phyloP scores from a whole-genome alignment of 2,888 invertebrate genomes.

The Andrena bicolor region DNA sequence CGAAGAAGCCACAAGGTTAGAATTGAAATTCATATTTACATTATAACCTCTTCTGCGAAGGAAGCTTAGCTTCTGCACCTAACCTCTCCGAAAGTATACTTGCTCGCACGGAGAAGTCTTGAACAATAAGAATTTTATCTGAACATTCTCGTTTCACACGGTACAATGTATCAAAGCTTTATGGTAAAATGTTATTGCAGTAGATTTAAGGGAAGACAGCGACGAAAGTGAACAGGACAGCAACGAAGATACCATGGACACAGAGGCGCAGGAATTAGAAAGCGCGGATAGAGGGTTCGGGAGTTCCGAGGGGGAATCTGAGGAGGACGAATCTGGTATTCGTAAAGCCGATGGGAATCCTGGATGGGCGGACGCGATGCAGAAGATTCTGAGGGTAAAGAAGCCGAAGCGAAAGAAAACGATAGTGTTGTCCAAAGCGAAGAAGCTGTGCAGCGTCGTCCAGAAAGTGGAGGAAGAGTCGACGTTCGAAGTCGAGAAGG shows the following conservation, averaged over 20 bases:
- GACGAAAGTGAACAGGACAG: slow-evolving; percentile 21
- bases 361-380: slow-evolving; percentile 94
- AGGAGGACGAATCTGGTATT: background rate
- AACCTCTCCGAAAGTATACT: slow-evolving; percentile 13
- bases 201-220: slow-evolving; percentile 26
- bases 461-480: slow-evolving; percentile 85
- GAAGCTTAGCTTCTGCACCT: background rate
- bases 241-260: background rate
- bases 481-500: slow-evolving; percentile 87
- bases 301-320: background rate
- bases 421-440: slow-evolving; percentile 92
- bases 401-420: slow-evolving; percentile 92
- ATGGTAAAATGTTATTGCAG: slow-evolving; percentile 26
- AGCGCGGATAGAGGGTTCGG: slow-evolving; percentile 2
- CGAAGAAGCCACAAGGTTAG: slow-evolving; percentile 32
- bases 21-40: slow-evolving; percentile 2
- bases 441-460: slow-evolving; percentile 88
- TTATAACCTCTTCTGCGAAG: background rate
- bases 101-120: background rate
- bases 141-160: background rate
- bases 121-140: background rate
- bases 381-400: slow-evolving; percentile 91
- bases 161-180: background rate
- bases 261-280: slow-evolving; percentile 18
- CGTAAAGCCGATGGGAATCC: slow-evolving; percentile 85